A percentile compares a stretch with the other conserved stretches of the same genome.
Conservation (phyloP, 2,888 invertebrate genomes). For the Creontiades dilutus region DNA sequence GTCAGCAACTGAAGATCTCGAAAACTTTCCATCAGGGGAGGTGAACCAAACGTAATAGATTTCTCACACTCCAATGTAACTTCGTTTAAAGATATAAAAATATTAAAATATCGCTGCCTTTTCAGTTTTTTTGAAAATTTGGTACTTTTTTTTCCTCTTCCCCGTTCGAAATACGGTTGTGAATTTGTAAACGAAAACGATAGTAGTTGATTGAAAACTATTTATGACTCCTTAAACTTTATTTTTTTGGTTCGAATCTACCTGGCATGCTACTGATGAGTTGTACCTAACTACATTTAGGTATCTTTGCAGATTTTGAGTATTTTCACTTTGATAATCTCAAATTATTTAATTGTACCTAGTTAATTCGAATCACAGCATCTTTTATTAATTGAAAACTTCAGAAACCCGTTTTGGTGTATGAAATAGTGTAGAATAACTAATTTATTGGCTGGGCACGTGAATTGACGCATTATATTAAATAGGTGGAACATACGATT, state of each 20-base stretch:
- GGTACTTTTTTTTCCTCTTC: background rate
- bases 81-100: conserved; percentile 6
- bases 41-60: background rate
- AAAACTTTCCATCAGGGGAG: background rate
- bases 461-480: background rate
- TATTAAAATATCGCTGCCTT: background rate
- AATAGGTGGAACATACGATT: background rate
- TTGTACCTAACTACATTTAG: background rate
- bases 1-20: background rate
- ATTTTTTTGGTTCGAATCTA: background rate
- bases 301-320: background rate
- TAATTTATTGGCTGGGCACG: conserved; percentile 2
- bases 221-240: background rate
- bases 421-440: conserved; percentile 5
- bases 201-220: background rate
- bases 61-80: background rate
- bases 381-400: background rate
- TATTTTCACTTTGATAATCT: background rate
- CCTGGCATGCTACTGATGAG: too few species aligned
- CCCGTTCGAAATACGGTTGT: conserved; percentile 30
- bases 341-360: background rate
- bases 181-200: conserved; percentile 13
- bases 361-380: background rate
- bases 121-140: background rate
- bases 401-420: background rate